Conservation (phyloP, 2,797 vertebrate genomes). For the Crypturellus tataupa region DNA sequence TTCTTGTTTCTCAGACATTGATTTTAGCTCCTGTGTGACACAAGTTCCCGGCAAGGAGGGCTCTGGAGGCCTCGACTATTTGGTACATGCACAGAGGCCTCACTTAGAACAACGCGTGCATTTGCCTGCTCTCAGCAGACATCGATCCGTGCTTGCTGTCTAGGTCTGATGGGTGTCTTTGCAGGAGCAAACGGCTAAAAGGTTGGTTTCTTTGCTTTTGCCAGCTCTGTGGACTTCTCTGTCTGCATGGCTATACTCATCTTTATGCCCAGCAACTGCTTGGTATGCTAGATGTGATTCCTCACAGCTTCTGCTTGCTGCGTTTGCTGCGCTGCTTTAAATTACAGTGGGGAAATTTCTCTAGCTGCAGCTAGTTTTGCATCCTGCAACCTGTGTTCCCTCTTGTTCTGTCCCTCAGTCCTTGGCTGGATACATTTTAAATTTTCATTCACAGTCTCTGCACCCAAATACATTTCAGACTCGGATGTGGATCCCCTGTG, state of each 20-base stretch:
- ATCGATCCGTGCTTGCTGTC: too few species aligned
- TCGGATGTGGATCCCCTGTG: background rate
- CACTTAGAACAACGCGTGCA: fast-evolving
- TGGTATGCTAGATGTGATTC: background rate
- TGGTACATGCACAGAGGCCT: background rate
- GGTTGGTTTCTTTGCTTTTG: background rate
- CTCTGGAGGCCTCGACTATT: background rate
- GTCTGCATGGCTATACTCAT: background rate
- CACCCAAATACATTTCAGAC: background rate
- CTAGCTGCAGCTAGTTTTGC: background rate
- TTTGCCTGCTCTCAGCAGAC: background rate
- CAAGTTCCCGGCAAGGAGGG: background rate
- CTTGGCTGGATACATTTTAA: background rate
- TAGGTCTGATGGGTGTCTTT: background rate
- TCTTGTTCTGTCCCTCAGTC: background rate
- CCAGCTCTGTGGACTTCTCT: background rate
- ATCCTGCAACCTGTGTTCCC: background rate
- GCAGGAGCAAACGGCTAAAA: background rate
- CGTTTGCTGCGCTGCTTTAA: background rate
- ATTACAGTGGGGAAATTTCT: background rate
- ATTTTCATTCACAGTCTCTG: too few species aligned
- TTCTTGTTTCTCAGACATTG: fast-evolving
- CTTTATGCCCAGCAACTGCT: background rate
- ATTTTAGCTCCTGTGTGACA: background rate
- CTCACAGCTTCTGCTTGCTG: background rate